Evolutionary conservation across 2,797 vertebrate genomes (phyloP).

Genomic region (Vultur gryphus): DNA sequence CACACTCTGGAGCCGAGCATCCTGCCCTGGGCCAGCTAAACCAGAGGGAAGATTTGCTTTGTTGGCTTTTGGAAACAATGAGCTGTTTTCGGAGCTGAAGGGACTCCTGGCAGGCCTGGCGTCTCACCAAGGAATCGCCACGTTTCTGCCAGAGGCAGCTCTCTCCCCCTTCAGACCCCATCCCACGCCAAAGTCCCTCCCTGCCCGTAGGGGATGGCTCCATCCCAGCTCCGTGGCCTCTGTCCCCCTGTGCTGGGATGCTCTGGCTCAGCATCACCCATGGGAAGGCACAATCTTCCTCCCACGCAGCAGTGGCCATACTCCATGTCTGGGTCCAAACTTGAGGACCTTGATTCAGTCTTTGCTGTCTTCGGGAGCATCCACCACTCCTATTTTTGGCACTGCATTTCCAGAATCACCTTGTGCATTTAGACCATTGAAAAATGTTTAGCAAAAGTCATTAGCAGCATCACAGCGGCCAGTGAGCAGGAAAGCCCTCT

Average conservation of each 20-base stretch:
- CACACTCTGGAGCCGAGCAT: fast-evolving
- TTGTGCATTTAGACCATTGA: not conserved
- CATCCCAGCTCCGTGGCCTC: not conserved
- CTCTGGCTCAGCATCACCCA: not conserved
- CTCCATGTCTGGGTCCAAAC: not conserved
- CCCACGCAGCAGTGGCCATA: not conserved
- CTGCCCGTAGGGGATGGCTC: not conserved
- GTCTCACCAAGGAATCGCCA: not conserved
- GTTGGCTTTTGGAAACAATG: not conserved
- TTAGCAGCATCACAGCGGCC: fast-evolving
- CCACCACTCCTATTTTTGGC: not conserved
- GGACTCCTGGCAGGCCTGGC: not conserved
- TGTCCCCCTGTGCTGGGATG: not conserved
- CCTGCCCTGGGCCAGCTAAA: not conserved
- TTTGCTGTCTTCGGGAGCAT: not conserved
- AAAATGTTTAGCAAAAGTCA: not conserved
- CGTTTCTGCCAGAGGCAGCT: not conserved
- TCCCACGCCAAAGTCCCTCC: not conserved
- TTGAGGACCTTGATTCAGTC: not conserved
- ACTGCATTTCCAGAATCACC: not conserved
- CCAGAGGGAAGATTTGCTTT: not conserved
- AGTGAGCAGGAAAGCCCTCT: not conserved
- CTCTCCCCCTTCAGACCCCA: not conserved
- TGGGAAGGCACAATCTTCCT: not conserved
- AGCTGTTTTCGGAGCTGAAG: not conserved